Evolutionary conservation across 2,113 vertebrate species (phyloP).

Genomic region (Hippocampus barbouri): DNA sequence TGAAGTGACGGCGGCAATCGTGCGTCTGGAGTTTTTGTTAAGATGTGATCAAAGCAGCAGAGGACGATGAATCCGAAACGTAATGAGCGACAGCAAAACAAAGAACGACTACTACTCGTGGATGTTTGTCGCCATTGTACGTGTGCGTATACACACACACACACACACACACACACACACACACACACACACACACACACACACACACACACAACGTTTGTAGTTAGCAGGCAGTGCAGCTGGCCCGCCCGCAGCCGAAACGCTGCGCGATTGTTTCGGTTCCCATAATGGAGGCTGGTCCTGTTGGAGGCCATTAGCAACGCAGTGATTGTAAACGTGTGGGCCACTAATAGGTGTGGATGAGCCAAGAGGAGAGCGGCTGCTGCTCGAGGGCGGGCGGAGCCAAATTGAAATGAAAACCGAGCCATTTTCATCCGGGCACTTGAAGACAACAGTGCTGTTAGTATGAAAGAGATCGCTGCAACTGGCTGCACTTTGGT

Average conservation of each 20-base stretch:
- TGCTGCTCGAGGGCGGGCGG: conserved; percentile 34
- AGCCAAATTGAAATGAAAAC: conserved; percentile 70
- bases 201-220: conserved; percentile 54
- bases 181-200: too few species aligned
- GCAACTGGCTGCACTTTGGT: conserved; percentile 28
- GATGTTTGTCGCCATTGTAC: conserved; percentile 14
- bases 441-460: conserved; percentile 83
- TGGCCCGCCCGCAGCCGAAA: conserved; percentile 79
- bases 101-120: conserved; percentile 44
- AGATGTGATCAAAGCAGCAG: conserved; percentile 55
- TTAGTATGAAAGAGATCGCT: conserved; percentile 56
- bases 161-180: too few species aligned
- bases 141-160: neutral
- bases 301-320: conserved; percentile 63
- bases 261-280: conserved; percentile 87
- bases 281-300: conserved; percentile 71
- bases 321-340: conserved; percentile 71
- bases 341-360: conserved; percentile 87
- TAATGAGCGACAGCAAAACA: conserved; percentile 43
- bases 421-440: conserved; percentile 74
- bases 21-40: conserved; percentile 19
- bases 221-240: conserved; percentile 82
- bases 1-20: neutral
- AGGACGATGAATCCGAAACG: conserved; percentile 42
- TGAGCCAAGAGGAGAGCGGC: conserved; percentile 67